A percentile compares a stretch with the other conserved stretches of the same genome.
Conservation (phyloP, 2,113 vertebrate species). For the Rhineura floridana region DNA sequence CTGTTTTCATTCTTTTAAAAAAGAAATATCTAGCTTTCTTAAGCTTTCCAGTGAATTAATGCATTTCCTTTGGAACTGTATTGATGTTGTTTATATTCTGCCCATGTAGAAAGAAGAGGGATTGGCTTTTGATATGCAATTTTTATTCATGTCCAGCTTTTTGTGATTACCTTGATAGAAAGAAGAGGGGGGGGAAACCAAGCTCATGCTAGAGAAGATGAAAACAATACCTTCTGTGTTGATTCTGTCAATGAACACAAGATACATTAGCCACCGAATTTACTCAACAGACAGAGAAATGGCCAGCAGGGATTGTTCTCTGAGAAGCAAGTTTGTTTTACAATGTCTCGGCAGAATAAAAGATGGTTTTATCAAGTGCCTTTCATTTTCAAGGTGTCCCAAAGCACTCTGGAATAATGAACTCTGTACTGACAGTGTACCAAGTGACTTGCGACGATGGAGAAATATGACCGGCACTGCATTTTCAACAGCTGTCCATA, state of each 20-base stretch:
- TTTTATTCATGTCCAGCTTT: constrained; percentile 33
- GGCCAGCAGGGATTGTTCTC: constrained; percentile 22
- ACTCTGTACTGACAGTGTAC: background rate
- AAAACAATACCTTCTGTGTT: constrained; percentile 19
- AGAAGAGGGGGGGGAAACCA: background rate
- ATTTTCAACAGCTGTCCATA: constrained; percentile 1
- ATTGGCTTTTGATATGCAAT: background rate
- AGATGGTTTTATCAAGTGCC: background rate
- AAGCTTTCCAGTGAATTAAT: background rate
- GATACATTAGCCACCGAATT: constrained; percentile 22
- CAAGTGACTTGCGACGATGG: background rate
- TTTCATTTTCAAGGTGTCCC: constrained; percentile 27
- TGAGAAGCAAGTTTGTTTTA: constrained; percentile 21
- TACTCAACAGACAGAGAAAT: constrained; percentile 23
- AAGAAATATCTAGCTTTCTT: background rate
- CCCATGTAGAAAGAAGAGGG: background rate
- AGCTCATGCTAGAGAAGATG: background rate
- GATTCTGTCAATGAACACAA: constrained; percentile 27
- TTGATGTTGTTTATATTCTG: constrained; percentile 18
- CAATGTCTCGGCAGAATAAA: constrained; percentile 14
- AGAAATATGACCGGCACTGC: background rate
- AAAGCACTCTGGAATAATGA: constrained; percentile 18
- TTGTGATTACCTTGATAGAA: background rate
- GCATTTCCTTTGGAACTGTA: background rate
- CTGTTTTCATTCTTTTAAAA: background rate